Conservation (phyloP, 2,113 vertebrate genomes). For the Zapus hudsonius region DNA sequence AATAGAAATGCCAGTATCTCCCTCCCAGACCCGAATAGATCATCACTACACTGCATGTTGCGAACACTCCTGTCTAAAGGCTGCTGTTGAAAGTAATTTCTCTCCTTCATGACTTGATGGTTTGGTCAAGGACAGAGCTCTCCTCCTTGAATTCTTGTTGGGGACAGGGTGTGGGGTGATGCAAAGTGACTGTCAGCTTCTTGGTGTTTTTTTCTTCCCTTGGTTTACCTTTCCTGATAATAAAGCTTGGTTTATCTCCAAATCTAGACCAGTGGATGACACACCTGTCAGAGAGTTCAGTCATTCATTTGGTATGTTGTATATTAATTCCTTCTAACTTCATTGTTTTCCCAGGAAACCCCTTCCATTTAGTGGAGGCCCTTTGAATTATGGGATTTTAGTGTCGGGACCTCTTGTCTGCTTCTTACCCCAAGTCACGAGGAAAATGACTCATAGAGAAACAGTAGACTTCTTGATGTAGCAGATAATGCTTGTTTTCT, state of each 20-base stretch:
- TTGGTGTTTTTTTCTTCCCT: not conserved
- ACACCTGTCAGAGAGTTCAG: not conserved
- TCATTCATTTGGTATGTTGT: not conserved
- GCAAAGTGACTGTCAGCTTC: not conserved
- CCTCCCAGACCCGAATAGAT: not conserved
- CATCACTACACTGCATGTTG: fast-evolving
- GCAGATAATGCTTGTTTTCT: constrained; percentile 12
- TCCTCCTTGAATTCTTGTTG: not conserved
- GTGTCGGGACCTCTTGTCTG: not conserved
- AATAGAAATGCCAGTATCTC: not conserved
- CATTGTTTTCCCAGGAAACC: constrained; percentile 6
- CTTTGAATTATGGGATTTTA: not conserved
- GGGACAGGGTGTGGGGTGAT: not conserved
- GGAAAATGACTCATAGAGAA: constrained; percentile 11
- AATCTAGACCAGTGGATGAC: not conserved
- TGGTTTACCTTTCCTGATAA: not conserved
- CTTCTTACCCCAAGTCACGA: not conserved
- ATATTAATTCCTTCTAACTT: constrained; percentile 31
- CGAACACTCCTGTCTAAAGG: not conserved
- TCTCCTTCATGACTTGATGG: not conserved
- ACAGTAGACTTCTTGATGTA: not conserved
- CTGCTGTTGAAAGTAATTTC: not conserved
- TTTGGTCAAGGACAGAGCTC: not conserved
- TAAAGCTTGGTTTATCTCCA: not conserved
- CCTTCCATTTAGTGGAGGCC: not conserved